These are phyloP conservation scores for Sander lucioperca DNA, from an alignment of 2,113 vertebrate species.

Conservation along the genomic window DNA sequence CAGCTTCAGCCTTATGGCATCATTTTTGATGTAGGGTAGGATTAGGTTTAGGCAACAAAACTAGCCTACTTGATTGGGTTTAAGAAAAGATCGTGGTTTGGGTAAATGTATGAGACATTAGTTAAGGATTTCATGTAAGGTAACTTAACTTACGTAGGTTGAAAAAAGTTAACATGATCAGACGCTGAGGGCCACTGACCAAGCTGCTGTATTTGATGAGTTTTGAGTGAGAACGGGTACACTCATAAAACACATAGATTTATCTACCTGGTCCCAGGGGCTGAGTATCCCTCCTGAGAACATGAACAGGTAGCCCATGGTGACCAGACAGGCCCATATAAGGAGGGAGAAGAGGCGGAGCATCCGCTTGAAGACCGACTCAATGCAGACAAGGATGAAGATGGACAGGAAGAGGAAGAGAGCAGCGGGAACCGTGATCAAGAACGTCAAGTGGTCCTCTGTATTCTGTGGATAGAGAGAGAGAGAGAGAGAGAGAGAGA, in stretches of 20 bases:
- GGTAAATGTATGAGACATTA: no score
- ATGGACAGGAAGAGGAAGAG: conserved; percentile 97
- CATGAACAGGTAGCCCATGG: conserved; percentile 99
- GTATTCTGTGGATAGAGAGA: conserved; percentile 88
- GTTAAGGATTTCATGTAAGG: no score
- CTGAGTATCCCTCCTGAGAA: conserved; percentile 95
- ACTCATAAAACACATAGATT: neutral
- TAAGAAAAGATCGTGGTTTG: no score
- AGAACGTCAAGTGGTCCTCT: conserved; percentile 94
- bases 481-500: conserved; percentile 37
- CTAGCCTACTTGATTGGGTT: no score
- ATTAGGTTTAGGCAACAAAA: no score
- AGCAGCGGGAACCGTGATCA: conserved; percentile 95
- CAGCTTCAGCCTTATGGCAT: no score
- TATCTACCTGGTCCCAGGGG: conserved; percentile 96
- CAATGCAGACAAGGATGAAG: conserved; percentile 97
- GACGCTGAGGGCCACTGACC: no score
- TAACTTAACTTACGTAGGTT: no score
- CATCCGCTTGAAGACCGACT: conserved; percentile 96
- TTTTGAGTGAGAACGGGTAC: no score
- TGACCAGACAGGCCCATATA: conserved; percentile 95
- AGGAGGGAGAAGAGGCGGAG: conserved; percentile 95
- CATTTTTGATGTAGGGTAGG: no score
- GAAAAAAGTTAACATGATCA: no score
- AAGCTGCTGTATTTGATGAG: no score